These are phyloP conservation scores for Coracias cyanogaster DNA, from an alignment of 2,797 vertebrate species.

Conservation along the genomic window DNA sequence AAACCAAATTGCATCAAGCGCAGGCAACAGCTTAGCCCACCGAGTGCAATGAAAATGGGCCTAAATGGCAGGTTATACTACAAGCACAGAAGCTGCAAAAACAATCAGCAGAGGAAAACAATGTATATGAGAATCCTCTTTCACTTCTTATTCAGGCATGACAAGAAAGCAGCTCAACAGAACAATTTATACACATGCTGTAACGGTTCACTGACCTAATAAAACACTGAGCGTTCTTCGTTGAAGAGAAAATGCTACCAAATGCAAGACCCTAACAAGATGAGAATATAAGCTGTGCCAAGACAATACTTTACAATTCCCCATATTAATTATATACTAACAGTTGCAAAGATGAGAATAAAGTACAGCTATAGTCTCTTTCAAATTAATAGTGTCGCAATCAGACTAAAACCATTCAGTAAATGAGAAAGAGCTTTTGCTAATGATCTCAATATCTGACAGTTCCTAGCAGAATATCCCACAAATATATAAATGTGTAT, in stretches of 20 bases:
- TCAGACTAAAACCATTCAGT: background rate
- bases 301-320: conserved; percentile 38
- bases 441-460: background rate
- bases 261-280: conserved; percentile 20
- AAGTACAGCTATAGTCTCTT: background rate
- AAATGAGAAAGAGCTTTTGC: background rate
- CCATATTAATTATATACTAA: conserved; percentile 18
- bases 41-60: background rate
- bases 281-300: conserved; percentile 34
- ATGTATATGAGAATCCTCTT: background rate
- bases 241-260: conserved; percentile 47
- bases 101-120: conserved; percentile 28
- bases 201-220: conserved; percentile 48
- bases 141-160: conserved; percentile 5
- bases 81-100: conserved; percentile 36
- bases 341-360: conserved; percentile 7
- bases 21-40: background rate
- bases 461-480: background rate
- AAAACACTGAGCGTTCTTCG: conserved; percentile 47
- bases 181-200: conserved; percentile 16
- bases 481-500: background rate
- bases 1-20: background rate
- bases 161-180: conserved; percentile 33
- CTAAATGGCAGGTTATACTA: conserved; percentile 38
- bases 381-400: background rate